Conservation (phyloP, 2,113 vertebrate genomes). For the Psittacula cyanocephala region DNA sequence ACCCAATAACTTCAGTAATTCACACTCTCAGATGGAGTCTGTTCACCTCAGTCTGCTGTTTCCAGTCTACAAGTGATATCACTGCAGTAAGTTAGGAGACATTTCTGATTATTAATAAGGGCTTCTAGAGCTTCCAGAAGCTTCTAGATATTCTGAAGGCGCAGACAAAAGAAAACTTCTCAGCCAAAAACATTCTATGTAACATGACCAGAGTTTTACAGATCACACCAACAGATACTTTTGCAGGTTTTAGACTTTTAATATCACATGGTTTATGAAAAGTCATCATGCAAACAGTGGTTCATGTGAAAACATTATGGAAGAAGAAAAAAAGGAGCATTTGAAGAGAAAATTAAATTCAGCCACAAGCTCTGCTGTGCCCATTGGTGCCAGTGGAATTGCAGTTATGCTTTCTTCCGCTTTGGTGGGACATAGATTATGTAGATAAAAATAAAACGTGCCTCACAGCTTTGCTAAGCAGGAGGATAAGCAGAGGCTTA, state of each 20-base stretch:
- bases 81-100: neutral
- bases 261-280: neutral
- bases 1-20: neutral
- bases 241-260: neutral
- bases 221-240: neutral
- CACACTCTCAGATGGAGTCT: neutral
- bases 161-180: neutral
- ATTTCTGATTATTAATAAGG: neutral
- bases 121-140: neutral
- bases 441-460: neutral
- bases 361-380: neutral
- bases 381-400: neutral
- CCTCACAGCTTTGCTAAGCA: neutral
- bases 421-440: neutral
- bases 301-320: neutral
- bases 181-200: rapidly evolving
- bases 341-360: neutral
- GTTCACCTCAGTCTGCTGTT: neutral
- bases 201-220: neutral
- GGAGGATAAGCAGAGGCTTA: neutral
- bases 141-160: neutral
- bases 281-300: neutral
- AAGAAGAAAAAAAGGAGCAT: neutral
- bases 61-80: neutral
- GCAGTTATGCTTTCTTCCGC: neutral